phyloP scores from a whole-genome alignment of 2,888 invertebrate species.

The Sphecodes monilicornis region DNA sequence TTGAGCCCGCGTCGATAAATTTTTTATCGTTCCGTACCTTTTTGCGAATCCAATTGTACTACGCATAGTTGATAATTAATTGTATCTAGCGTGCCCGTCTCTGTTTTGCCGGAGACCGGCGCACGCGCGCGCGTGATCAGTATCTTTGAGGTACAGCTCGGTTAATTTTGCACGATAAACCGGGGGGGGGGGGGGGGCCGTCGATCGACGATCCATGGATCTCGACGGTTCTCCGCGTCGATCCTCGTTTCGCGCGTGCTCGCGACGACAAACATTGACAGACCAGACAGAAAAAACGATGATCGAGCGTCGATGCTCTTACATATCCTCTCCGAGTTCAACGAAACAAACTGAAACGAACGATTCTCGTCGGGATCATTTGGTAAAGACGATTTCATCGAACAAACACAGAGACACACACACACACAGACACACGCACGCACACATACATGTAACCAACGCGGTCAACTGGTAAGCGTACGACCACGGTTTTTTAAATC shows the following conservation, averaged over 20 bases:
- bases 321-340: slow-evolving; percentile 39
- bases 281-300: not conserved
- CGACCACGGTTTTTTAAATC: slow-evolving; percentile 29
- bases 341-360: not conserved
- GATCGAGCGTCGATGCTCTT: slow-evolving; percentile 33
- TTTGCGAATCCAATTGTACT: slow-evolving; percentile 51
- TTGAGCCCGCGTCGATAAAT: slow-evolving; percentile 42
- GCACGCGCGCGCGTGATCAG: slow-evolving; percentile 45
- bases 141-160: slow-evolving; percentile 58
- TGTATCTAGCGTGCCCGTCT: slow-evolving; percentile 50
- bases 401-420: not conserved
- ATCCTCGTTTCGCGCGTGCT: not conserved
- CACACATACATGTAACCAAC: no score
- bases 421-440: not conserved
- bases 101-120: not conserved
- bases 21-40: slow-evolving; percentile 58
- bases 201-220: slow-evolving; percentile 10
- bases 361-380: not conserved
- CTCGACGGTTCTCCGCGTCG: slow-evolving; percentile 10
- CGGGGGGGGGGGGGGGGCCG: not conserved
- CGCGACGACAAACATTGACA: not conserved
- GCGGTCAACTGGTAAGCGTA: not conserved
- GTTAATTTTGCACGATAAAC: slow-evolving; percentile 45
- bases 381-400: not conserved
- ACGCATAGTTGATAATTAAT: slow-evolving; percentile 35